These are phyloP conservation scores for Gorsachius goisagi DNA, from an alignment of 2,113 vertebrate species.

Conservation along the genomic window DNA sequence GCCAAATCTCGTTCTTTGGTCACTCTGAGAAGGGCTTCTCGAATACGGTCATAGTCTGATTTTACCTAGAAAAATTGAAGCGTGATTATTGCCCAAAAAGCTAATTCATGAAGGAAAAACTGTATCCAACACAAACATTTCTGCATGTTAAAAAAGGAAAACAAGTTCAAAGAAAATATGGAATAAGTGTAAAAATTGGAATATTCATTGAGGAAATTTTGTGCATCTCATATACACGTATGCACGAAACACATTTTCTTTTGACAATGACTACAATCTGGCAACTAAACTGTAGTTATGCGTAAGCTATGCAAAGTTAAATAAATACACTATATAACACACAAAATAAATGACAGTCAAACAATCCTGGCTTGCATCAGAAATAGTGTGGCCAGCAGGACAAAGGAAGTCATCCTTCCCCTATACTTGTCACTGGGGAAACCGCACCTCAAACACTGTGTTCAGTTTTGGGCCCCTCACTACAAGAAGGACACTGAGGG, in stretches of 20 bases:
- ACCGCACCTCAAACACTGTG: no score
- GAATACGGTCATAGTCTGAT: slow-evolving; percentile 84
- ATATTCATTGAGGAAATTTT: background rate
- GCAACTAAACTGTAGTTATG: background rate
- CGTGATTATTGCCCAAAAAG: background rate
- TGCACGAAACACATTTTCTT: background rate
- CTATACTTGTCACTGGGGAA: no score
- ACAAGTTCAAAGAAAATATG: background rate
- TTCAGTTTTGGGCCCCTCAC: no score
- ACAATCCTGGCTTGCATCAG: background rate
- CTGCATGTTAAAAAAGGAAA: background rate
- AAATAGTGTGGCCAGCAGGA: no score
- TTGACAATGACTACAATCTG: background rate
- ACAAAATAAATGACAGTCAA: background rate
- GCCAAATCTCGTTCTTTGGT: slow-evolving; percentile 87
- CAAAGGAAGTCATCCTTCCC: no score
- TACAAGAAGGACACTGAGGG: no score
- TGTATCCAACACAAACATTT: background rate
- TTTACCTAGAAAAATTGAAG: slow-evolving; percentile 76
- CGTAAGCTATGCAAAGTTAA: background rate
- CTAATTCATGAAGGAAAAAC: background rate
- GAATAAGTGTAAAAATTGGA: background rate
- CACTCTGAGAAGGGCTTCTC: slow-evolving; percentile 80
- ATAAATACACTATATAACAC: background rate
- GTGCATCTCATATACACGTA: background rate